Base-by-base conservation (phyloP, 2,888 invertebrate genomes). In the Tipula helvola region DNA sequence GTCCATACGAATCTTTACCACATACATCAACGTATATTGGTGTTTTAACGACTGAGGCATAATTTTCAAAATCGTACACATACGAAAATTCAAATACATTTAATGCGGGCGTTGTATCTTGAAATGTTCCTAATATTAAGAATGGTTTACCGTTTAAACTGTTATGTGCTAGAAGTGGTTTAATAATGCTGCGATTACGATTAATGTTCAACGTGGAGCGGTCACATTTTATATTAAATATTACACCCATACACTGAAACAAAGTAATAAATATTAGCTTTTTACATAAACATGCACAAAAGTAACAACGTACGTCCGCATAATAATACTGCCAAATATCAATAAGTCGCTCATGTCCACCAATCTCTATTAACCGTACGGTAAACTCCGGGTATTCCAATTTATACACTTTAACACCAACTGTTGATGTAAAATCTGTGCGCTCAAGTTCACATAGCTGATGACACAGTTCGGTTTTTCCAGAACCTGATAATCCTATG, bases 101-200 rank as follows among this genome's bases (percentile, higher is more conserved):
- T 84, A 84, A 84, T 39, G 84, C 16, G 2, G 36, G 36, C 7
- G n/a, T 3, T 1, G 7, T n/a, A 7, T 84, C 84, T 12, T 84
- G 84, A 39, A 84, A 84, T 0, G 84, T 84, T 36, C 84, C 84
- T 16, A 84, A 7, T 84, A 39, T 84, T 84, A 84, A 39, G n/a
- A 84, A 84, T 36, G 84, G 84, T 84, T 84, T 84, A 84, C 84
- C 84, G 16, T 84, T 84, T 84, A 84, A 84, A 39, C 36, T 39
- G 12, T 36, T 84, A 3, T 84, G 36, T 3, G 39, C 36, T n/a
- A 84, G 18, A 39, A 84, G 41, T 16, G n/a, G 39, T 84, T 84
- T 84, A 2, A 84, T 39, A 39, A 41, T 39, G 16, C 4, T 16
- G n/a, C 84, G 84, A 39, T 84, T 84, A 5, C 41, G 36, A n/a